Conservation (phyloP, 2,888 invertebrate species). For the Physocephala rufipes region DNA sequence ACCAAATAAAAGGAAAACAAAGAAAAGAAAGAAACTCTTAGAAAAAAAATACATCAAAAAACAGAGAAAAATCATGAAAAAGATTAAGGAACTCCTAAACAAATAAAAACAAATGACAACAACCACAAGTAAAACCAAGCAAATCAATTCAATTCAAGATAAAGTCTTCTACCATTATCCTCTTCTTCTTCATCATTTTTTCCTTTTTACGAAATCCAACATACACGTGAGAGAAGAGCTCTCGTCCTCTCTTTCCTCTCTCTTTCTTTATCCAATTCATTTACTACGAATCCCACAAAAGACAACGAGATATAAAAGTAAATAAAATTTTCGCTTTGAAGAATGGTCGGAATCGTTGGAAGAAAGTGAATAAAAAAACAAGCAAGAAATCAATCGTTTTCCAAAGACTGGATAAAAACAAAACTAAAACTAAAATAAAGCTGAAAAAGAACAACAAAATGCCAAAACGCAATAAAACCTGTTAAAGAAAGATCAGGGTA, state of each 20-base stretch:
- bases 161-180: too few species aligned
- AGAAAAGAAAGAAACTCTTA: neutral
- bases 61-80: neutral
- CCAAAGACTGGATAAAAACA: too few species aligned
- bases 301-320: slow-evolving; percentile 14
- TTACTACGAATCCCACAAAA: slow-evolving; percentile 13
- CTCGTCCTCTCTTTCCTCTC: too few species aligned
- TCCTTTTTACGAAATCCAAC: too few species aligned
- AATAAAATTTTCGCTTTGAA: slow-evolving; percentile 11
- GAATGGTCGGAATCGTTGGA: slow-evolving; percentile 14
- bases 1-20: neutral
- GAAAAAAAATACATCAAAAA: slow-evolving; percentile 9
- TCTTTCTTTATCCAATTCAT: neutral
- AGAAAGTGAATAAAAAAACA: slow-evolving; percentile 32
- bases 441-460: slow-evolving; percentile 15
- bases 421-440: slow-evolving; percentile 11
- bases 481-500: slow-evolving; percentile 14
- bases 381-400: slow-evolving; percentile 8
- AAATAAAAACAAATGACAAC: slow-evolving; percentile 23
- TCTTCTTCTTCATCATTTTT: too few species aligned
- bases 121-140: slow-evolving; percentile 2
- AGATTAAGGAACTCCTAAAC: neutral
- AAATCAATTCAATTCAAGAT: slow-evolving; percentile 3
- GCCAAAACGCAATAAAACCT: slow-evolving; percentile 27
- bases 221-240: too few species aligned